These are phyloP conservation scores for Ptychadena robeensis DNA, from an alignment of 2,797 vertebrate genomes.

Conservation along the genomic window DNA sequence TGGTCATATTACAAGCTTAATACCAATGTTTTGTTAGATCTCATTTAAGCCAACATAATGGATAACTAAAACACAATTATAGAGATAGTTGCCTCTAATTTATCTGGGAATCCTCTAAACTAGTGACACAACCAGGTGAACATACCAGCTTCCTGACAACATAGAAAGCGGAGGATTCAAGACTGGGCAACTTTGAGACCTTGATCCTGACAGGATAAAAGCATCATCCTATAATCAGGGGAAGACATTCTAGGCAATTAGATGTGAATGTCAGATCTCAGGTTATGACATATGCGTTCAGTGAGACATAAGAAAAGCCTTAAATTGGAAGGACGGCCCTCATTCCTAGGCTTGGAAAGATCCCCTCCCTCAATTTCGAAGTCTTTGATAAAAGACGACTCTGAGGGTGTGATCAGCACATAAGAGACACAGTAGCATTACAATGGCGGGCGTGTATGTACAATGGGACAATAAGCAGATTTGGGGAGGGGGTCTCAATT, in stretches of 20 bases:
- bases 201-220: not conserved
- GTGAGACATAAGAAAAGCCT: not conserved
- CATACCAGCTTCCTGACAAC: not conserved
- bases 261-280: not conserved
- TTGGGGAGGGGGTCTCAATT: conserved; percentile 2
- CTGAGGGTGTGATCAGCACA: conserved; percentile 33
- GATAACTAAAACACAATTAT: not conserved
- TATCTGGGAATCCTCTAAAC: too few relatives aligned
- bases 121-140: too few relatives aligned
- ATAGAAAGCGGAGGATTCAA: not conserved
- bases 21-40: too few relatives aligned
- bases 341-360: not conserved
- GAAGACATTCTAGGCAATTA: not conserved
- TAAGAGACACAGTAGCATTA: conserved; percentile 17
- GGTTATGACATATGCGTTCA: not conserved
- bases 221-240: not conserved
- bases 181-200: not conserved
- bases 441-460: conserved; percentile 32
- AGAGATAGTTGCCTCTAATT: not conserved
- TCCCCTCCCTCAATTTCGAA: conserved; percentile 5
- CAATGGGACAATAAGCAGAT: conserved; percentile 13
- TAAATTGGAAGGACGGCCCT: conserved; percentile 1
- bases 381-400: conserved; percentile 10
- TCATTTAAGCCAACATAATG: not conserved
- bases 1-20: too few relatives aligned